Conservation (phyloP, 2,797 vertebrate species). For the Enteromius thamalakanensis region DNA sequence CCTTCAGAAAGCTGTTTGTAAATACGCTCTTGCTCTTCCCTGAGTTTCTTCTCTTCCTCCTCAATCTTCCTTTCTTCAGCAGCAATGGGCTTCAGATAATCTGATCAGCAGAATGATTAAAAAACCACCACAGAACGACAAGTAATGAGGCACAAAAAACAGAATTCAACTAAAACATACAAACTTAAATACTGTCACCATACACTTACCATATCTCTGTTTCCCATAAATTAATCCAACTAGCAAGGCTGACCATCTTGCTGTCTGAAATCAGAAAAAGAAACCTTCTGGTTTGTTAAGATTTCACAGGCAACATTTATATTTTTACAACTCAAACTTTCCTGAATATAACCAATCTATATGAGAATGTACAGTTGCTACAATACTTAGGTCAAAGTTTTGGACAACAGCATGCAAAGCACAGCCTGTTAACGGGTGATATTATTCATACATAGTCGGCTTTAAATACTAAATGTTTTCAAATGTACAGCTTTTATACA, state of each 20-base stretch:
- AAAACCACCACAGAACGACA: background rate
- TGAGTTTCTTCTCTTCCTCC: constrained; percentile 82
- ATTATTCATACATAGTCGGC: too few relatives aligned
- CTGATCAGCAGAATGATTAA: constrained; percentile 66
- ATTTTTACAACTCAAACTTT: background rate
- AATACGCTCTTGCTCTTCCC: constrained; percentile 87
- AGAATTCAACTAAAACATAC: background rate
- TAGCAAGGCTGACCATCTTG: constrained; percentile 89
- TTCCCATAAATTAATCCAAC: constrained; percentile 88
- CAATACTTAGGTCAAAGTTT: background rate
- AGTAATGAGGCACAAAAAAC: background rate
- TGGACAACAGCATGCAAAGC: background rate
- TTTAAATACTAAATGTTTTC: background rate
- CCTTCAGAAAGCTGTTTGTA: constrained; percentile 87
- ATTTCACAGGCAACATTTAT: background rate
- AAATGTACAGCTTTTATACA: background rate
- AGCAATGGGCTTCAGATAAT: constrained; percentile 89
- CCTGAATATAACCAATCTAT: background rate
- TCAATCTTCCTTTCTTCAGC: constrained; percentile 86
- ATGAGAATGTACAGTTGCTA: background rate
- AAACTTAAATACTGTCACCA: background rate
- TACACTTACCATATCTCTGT: constrained; percentile 84
- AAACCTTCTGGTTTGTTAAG: background rate
- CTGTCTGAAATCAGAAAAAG: constrained; percentile 76
- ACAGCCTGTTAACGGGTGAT: background rate